Conservation (phyloP, 37 sponge, comb jelly and placozoan genomes). For the Crambe crambe region DNA sequence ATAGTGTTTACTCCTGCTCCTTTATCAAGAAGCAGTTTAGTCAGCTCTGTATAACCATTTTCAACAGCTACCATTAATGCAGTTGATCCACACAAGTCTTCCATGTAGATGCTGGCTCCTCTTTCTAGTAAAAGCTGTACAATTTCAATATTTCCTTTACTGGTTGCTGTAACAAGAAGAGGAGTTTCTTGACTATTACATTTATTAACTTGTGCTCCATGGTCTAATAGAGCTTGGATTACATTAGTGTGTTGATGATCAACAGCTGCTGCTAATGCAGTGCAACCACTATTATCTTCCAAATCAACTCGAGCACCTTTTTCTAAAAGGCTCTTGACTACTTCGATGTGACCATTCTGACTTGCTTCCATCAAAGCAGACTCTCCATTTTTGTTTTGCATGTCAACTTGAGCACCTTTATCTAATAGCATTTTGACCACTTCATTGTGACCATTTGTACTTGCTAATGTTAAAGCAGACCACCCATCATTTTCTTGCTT, state of each 20-base stretch:
- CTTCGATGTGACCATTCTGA: not conserved
- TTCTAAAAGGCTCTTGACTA: not conserved
- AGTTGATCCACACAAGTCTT: not conserved
- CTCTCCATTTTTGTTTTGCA: too few relatives aligned
- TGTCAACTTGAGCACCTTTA: too few relatives aligned
- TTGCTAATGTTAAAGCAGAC: too few relatives aligned
- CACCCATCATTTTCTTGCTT: too few relatives aligned
- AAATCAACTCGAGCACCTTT: not conserved
- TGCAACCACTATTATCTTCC: not conserved
- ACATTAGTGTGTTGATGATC: not conserved
- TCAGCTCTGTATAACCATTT: not conserved
- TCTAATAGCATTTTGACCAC: too few relatives aligned
- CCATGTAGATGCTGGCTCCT: not conserved
- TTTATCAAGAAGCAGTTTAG: not conserved
- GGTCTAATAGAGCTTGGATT: not conserved
- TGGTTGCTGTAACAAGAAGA: not conserved
- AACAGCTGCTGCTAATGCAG: not conserved
- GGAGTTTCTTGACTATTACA: not conserved
- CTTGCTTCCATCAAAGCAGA: too few relatives aligned
- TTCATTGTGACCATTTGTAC: too few relatives aligned
- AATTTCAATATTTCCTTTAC: not conserved
- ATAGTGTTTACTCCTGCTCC: not conserved
- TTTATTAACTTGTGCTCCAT: not conserved
- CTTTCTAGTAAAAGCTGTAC: not conserved
- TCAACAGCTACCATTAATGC: not conserved